Evolutionary conservation across 2,113 vertebrate genomes (phyloP).

Genomic region (Plecturocebus donacophilus): DNA sequence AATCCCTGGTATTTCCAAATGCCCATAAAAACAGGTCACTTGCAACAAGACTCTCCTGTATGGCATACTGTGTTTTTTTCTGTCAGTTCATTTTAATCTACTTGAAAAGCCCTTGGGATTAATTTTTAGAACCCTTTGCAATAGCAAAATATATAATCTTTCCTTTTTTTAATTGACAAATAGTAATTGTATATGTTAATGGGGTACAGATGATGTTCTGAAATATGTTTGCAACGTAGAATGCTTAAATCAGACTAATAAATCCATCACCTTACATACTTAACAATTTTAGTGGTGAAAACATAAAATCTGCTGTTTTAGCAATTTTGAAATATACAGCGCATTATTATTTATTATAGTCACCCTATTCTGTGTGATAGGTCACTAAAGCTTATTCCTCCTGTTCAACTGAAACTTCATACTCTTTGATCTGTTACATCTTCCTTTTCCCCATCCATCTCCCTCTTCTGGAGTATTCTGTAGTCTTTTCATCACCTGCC

Average conservation of each 20-base stretch:
- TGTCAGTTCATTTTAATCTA: not conserved
- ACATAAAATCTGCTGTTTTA: not conserved
- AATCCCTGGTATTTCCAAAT: not conserved
- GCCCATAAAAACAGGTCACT: not conserved
- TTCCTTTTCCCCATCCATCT: not conserved
- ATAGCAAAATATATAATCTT: not conserved
- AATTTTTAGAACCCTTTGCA: conserved; percentile 10
- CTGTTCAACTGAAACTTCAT: not conserved
- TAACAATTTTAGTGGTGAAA: not conserved
- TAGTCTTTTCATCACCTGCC: not conserved
- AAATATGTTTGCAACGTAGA: not conserved
- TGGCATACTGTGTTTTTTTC: not conserved
- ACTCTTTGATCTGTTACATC: not conserved
- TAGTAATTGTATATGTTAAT: not conserved
- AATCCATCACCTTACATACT: not conserved
- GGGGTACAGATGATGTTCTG: not conserved
- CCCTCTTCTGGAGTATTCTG: not conserved
- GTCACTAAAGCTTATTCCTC: not conserved
- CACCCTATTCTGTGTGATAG: not conserved
- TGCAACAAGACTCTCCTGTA: not conserved
- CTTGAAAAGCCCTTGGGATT: conserved; percentile 7
- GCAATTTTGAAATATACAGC: not conserved
- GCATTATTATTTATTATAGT: not conserved
- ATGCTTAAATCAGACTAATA: not conserved
- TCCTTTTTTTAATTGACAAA: not conserved